Base-by-base conservation (phyloP, 2,797 vertebrate genomes). In the Sparidentex hasta region DNA sequence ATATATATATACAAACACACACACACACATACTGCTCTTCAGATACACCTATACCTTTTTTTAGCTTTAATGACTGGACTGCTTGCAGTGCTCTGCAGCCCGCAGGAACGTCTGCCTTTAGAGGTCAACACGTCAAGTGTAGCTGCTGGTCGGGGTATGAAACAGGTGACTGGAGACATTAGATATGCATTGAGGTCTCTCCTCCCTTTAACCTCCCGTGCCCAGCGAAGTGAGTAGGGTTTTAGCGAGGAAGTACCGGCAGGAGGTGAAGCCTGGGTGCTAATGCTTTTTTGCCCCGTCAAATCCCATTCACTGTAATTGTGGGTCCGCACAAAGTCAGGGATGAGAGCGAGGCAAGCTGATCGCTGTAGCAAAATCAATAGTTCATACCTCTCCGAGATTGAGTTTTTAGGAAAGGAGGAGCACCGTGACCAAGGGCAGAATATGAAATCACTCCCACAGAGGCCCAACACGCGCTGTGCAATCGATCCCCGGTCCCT, bases 381-480 rank as follows among this genome's bases (percentile, higher is more conserved):
- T 94, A 95, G 92, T 87, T 95, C 93, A 95, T 94, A 94, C 88
- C 88, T 92, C 81, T 87, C 81, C 71, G 88, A 94, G 93, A 95
- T 94, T 93, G 92, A 89, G 90, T 93, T 95, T 94, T 94, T 90
- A 91, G 90, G 89, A 85, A 90, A 84, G 91, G 88, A 92, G 86
- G 85, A 90, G 91, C 90, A 82, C 78, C 80, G n/a, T 78, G 85
- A 88, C 91, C 89, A 80, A 90, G 91, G 83, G 88, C 87, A 89
- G 91, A 94, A 93, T 94, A 94, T 93, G 89, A 93, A 93, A 94
- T 91, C 73, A 21, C 87, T 89, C 81, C 85, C 85, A 75, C 64
- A 80, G 86, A 89, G 85, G 82, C 81, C 41, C 71, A 77, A 58
- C 84, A 43, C 4, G 80, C 57, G 0, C 76, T 17, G 64, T 62